Percentiles rank a stretch among this genome's conserved stretches.
These are phyloP conservation scores for Dermochelys coriacea DNA, from an alignment of 2,797 vertebrate species.

Conservation along the genomic window DNA sequence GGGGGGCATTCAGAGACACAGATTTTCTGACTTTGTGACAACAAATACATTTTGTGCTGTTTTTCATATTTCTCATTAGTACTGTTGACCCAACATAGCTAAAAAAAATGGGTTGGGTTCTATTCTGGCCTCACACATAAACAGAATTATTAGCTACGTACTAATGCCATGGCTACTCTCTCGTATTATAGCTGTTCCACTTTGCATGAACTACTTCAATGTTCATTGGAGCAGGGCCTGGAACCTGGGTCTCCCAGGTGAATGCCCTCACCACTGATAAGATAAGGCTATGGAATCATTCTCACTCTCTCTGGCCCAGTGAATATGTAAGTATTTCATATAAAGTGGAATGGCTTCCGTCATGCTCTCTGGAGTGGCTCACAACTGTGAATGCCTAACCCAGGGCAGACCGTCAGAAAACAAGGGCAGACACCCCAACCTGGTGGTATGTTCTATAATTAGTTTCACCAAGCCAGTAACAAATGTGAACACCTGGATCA, in stretches of 20 bases:
- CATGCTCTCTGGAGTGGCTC: neutral
- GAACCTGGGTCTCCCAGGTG: neutral
- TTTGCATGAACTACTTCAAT: neutral
- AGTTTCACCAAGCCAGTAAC: neutral
- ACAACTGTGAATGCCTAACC: neutral
- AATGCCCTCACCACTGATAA: neutral
- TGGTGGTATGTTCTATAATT: neutral
- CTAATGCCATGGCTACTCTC: neutral
- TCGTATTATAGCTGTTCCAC: neutral
- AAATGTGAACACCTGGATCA: neutral
- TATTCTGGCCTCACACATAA: neutral
- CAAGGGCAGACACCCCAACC: too few species aligned
- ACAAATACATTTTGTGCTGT: neutral
- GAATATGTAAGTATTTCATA: neutral
- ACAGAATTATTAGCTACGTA: neutral
- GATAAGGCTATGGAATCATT: neutral
- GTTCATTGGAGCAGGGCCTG: neutral
- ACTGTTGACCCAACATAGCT: neutral
- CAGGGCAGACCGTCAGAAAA: neutral
- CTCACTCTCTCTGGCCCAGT: neutral
- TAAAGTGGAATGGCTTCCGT: neutral
- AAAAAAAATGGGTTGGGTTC: neutral
- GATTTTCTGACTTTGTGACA: neutral
- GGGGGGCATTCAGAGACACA: neutral
- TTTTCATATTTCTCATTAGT: neutral